Percentiles rank a stretch among this genome's conserved stretches.
phyloP scores from a whole-genome alignment of 2,888 invertebrate species.

The Scaeva pyrastri region DNA sequence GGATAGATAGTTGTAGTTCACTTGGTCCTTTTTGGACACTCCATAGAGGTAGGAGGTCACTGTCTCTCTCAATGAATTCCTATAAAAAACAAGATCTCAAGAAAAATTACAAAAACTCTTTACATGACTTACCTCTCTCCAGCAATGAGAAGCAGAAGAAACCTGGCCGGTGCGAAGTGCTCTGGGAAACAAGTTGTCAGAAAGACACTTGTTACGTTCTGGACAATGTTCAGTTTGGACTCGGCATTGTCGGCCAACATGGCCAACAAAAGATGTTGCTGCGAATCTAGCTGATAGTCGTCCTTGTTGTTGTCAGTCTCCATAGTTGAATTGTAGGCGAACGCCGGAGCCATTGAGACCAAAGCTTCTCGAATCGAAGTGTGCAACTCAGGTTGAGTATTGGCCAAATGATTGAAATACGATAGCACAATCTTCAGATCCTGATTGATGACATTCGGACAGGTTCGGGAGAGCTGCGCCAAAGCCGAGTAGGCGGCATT shows the following conservation, averaged over 20 bases:
- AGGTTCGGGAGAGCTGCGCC: constrained; percentile 85
- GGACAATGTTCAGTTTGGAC: constrained; percentile 90
- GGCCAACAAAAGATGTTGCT: constrained; percentile 86
- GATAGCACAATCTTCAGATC: constrained; percentile 85
- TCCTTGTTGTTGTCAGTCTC: constrained; percentile 61
- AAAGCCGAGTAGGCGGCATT: constrained; percentile 84
- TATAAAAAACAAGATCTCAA: constrained; percentile 46
- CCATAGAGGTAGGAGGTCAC: constrained; percentile 87
- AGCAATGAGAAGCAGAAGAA: constrained; percentile 91
- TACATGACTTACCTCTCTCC: constrained; percentile 89
- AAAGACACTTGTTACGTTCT: constrained; percentile 93
- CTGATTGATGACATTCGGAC: constrained; percentile 87
- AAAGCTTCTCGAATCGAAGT: constrained; percentile 89
- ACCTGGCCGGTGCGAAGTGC: constrained; percentile 92
- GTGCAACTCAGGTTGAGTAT: constrained; percentile 85
- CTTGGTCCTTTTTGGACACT: constrained; percentile 86
- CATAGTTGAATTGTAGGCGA: constrained; percentile 83
- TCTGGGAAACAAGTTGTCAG: constrained; percentile 92
- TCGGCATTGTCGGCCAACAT: constrained; percentile 90
- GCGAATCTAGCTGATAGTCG: constrained; percentile 82
- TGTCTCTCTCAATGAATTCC: constrained; percentile 82
- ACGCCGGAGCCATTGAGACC: constrained; percentile 88
- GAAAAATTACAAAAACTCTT: not conserved
- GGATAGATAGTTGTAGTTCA: constrained; percentile 83
- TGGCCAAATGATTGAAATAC: constrained; percentile 82